Conservation (phyloP, 2,797 vertebrate species). For the Anisognathus igniventris region DNA sequence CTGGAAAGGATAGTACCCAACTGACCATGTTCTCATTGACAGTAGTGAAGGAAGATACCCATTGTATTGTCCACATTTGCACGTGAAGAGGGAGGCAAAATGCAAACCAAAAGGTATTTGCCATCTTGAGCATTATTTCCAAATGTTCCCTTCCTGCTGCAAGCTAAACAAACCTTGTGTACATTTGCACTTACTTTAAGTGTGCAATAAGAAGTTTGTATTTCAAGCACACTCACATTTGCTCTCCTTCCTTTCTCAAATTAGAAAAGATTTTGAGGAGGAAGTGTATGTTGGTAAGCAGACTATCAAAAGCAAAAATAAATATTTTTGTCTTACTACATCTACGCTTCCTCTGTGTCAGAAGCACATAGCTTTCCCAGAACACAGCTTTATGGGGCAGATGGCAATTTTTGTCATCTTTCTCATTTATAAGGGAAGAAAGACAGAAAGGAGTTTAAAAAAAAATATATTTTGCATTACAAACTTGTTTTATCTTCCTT, state of each 20-base stretch:
- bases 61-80: constrained; percentile 38
- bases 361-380: neutral
- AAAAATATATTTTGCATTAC: neutral
- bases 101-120: constrained; percentile 49
- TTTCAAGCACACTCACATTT: neutral
- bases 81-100: neutral
- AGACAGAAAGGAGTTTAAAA: neutral
- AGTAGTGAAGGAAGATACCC: constrained; percentile 19
- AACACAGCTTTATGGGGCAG: neutral
- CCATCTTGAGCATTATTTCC: constrained; percentile 44
- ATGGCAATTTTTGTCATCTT: neutral
- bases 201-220: constrained; percentile 33
- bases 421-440: neutral
- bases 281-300: neutral
- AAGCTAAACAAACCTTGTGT: constrained; percentile 42
- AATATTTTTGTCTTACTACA: neutral
- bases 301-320: neutral
- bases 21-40: neutral
- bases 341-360: neutral
- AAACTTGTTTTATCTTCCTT: neutral
- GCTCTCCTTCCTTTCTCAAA: constrained; percentile 42
- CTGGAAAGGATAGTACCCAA: neutral
- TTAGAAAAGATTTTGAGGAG: constrained; percentile 40
- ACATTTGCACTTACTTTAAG: constrained; percentile 11
- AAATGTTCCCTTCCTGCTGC: neutral